Conservation (phyloP, 30 jellyfish, hydroid and myxozoan species). For the Sanderia malayensis region DNA sequence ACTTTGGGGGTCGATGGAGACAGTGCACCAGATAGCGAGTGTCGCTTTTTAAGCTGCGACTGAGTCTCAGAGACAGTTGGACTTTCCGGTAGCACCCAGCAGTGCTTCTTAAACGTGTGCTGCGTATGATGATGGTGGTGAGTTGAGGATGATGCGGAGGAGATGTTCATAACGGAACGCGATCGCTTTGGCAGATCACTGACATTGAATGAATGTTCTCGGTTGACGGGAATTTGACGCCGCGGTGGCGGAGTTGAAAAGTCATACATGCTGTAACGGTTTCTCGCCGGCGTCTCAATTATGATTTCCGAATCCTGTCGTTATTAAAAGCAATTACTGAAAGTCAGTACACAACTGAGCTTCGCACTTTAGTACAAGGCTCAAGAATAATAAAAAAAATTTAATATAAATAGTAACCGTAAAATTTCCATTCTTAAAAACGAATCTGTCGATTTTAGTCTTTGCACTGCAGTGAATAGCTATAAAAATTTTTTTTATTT, state of each 20-base stretch:
- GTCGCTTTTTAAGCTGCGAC: conserved; percentile 54
- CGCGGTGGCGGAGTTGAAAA: conserved; percentile 2
- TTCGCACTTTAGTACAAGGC: too few species aligned
- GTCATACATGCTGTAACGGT: conserved; percentile 38
- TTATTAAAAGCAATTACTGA: too few species aligned
- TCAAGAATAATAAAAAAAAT: too few species aligned
- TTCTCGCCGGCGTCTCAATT: conserved; percentile 23
- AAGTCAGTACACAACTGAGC: too few species aligned
- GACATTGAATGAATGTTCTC: conserved; percentile 16
- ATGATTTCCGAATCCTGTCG: conserved; percentile 25
- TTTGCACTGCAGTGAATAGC: too few species aligned
- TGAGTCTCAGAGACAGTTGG: conserved; percentile 78
- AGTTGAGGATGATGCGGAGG: conserved; percentile 11
- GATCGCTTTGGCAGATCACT: conserved; percentile 56
- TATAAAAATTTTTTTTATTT: too few species aligned
- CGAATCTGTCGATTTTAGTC: too few species aligned
- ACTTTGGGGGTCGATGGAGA: conserved; percentile 50
- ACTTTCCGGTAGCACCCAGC: conserved; percentile 80
- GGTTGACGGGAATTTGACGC: background rate
- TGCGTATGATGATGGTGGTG: too few species aligned
- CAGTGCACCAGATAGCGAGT: conserved; percentile 49
- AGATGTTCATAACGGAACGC: conserved; percentile 46
- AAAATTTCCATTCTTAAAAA: too few species aligned
- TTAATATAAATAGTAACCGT: too few species aligned
- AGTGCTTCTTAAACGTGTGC: conserved; percentile 33